A percentile compares a stretch with the other conserved stretches of the same genome.
Evolutionary conservation across 2,888 invertebrate genomes (phyloP).

Genomic region (Agrotis puta): DNA sequence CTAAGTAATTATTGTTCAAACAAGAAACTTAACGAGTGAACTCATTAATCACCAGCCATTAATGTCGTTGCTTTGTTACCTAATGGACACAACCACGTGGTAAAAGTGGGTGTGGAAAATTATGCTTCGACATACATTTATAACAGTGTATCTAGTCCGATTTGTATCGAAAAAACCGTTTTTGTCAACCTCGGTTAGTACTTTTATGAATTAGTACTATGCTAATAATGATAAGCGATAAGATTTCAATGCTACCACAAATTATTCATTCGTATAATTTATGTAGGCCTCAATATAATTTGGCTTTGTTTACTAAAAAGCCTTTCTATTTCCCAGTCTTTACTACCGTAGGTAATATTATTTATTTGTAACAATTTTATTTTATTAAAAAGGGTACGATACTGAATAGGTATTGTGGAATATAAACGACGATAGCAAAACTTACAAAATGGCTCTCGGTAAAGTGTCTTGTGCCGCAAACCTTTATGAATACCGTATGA

Average conservation of each 20-base stretch:
- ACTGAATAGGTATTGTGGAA: constrained; percentile 59
- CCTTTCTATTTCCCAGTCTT: constrained; percentile 41
- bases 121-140: constrained; percentile 34
- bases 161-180: constrained; percentile 19
- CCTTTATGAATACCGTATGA: constrained; percentile 87
- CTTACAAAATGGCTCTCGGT: constrained; percentile 73
- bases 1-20: constrained; percentile 84
- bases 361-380: constrained; percentile 62
- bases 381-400: constrained; percentile 64
- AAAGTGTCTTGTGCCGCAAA: constrained; percentile 75
- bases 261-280: constrained; percentile 52
- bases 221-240: constrained; percentile 40
- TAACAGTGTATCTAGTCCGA: constrained; percentile 2
- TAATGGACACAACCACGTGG: constrained; percentile 71
- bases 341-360: constrained; percentile 42
- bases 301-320: constrained; percentile 41
- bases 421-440: constrained; percentile 66
- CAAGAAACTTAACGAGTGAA: constrained; percentile 81
- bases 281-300: constrained; percentile 46
- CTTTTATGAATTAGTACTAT: constrained; percentile 23
- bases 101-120: constrained; percentile 64
- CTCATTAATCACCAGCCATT: constrained; percentile 80
- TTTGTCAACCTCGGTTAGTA: neutral
- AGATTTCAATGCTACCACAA: constrained; percentile 50
- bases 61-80: constrained; percentile 75